Base-by-base conservation (phyloP, 2,888 invertebrate species). In the Meteorus cinctellus region DNA sequence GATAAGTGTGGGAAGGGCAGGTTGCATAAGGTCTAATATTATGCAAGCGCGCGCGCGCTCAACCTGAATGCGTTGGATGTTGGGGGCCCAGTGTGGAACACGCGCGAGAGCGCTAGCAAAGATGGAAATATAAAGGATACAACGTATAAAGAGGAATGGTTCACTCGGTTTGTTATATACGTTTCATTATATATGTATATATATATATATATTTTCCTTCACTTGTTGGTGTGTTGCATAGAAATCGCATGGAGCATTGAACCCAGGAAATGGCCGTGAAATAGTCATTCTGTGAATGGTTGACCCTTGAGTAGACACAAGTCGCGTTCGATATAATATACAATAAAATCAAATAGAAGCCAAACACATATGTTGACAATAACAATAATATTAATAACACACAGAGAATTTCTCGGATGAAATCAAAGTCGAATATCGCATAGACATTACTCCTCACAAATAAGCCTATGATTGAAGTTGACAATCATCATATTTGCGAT, bases 1-100 rank as follows among this genome's bases (percentile, higher is more conserved):
- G 88, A 89, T 89, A 89, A 89, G 89, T 89, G 89, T 89, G 89
- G 89, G 89, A 89, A 89, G 88, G 89, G 89, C 88, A 87, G 84
- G 85, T 88, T 88, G 86, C 87, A 88, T 86, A 88, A 86, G 86
- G 83, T 85, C 84, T 88, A 85, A 88, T 89, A 87, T 88, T 88
- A 88, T 88, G 87, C 87, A 86, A 88, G 88, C 84, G 80, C 82
- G 83, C 81, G 69, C 65, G 41, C 48, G 29, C 14, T 8, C 12
- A 68, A 80, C 80, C 81, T 85, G 86, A 84, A 88, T 88, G 86
- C 88, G 87, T 88, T 85, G 83, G 85, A 85, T 83, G 76, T 78
- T 75, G 68, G 76, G 78, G 80, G 81, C 77, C 78, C 55, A 60
- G 62, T 24, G 27, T 66, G 55, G 48, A 68, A 59, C 36, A 59